phyloP scores from a whole-genome alignment of 2,797 vertebrate genomes.

The Darevskia nairensis region DNA sequence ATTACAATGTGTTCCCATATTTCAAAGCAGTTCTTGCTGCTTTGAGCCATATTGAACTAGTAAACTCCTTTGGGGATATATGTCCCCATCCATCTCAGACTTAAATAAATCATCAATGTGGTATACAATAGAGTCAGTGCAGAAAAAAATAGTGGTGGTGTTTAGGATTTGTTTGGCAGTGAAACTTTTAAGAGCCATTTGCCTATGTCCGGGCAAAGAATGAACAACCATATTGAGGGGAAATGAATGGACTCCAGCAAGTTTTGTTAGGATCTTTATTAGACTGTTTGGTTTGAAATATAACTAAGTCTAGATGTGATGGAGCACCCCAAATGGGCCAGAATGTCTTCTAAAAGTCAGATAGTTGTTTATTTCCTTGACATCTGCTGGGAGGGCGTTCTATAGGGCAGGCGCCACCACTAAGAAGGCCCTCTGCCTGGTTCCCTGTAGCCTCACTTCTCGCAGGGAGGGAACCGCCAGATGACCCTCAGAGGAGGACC shows the following conservation, averaged over 20 bases:
- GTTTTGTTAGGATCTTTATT: background rate
- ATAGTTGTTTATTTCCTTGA: too few species aligned
- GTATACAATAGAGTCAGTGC: background rate
- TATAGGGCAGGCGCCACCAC: too few species aligned
- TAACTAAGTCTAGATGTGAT: background rate
- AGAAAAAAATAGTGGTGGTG: background rate
- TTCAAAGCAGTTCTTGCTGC: constrained; percentile 4
- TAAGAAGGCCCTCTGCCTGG: too few species aligned
- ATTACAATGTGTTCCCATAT: background rate
- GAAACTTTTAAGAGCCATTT: background rate
- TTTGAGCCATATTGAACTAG: background rate
- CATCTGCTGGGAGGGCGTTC: too few species aligned
- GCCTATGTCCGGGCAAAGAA: background rate
- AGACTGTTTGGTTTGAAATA: background rate
- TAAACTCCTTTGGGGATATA: background rate
- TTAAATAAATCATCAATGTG: background rate
- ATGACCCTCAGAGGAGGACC: too few species aligned
- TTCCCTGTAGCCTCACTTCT: too few species aligned
- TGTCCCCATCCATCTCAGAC: background rate
- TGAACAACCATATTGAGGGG: background rate
- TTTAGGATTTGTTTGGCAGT: background rate
- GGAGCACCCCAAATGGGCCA: background rate
- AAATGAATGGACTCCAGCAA: background rate
- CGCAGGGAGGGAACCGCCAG: too few species aligned
- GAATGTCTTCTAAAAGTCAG: background rate